Evolutionary conservation across 1,140 invertebrate species (phyloP).

Genomic region (Bombus soroeensis): DNA sequence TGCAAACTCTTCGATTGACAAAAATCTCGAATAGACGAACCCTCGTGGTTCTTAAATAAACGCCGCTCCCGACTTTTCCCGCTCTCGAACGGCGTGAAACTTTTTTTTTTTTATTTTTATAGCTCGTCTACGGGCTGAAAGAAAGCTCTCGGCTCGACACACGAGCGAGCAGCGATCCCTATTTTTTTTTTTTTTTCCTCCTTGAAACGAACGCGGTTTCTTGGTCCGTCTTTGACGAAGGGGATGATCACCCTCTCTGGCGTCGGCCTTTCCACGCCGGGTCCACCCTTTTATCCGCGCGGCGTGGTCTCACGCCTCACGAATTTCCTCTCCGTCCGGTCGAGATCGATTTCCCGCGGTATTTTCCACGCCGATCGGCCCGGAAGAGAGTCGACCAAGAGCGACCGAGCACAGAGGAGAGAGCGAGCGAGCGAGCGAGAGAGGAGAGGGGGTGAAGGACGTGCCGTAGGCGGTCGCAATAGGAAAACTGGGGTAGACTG

Average conservation of each 20-base stretch:
- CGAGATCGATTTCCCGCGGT: conserved; percentile 73
- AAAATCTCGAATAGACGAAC: background rate
- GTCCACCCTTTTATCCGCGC: conserved; percentile 67
- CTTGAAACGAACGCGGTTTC: conserved; percentile 62
- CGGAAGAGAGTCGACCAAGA: conserved; percentile 69
- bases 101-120: conserved; percentile 32
- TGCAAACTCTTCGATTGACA: background rate
- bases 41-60: background rate
- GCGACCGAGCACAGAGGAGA: conserved; percentile 35
- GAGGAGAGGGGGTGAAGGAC: conserved; percentile 64
- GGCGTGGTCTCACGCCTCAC: conserved; percentile 66
- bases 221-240: conserved; percentile 67
- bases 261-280: conserved; percentile 57
- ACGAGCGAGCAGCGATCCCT: conserved; percentile 4
- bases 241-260: conserved; percentile 54
- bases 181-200: conserved; percentile 48
- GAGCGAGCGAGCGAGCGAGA: conserved; percentile 43
- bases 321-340: conserved; percentile 71
- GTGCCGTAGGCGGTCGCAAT: conserved; percentile 78
- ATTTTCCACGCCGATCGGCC: conserved; percentile 78
- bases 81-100: conserved; percentile 6
- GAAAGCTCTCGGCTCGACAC: conserved; percentile 14
- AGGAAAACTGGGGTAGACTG: conserved; percentile 81
- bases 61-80: background rate
- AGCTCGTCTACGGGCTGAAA: conserved; percentile 9